Evolutionary conservation across 2,113 vertebrate species (phyloP).

Genomic region (Xiphorhynchus elegans): DNA sequence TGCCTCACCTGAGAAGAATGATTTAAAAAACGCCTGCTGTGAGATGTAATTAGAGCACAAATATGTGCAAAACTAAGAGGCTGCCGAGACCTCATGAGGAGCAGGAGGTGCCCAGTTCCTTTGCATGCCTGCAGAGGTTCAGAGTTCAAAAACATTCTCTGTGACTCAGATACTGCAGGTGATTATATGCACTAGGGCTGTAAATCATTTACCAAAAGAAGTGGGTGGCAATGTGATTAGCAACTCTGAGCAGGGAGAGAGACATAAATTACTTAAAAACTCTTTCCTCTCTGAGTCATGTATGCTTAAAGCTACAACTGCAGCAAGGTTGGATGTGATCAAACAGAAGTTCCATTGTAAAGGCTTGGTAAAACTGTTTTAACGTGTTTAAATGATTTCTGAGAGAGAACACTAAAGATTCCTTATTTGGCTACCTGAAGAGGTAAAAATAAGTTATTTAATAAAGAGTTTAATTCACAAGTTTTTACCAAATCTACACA

Average conservation of each 20-base stretch:
- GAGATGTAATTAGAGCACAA: not conserved
- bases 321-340: not conserved
- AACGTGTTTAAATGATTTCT: not conserved
- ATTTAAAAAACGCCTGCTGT: slow-evolving; percentile 20
- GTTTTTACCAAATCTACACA: not conserved
- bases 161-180: slow-evolving; percentile 29
- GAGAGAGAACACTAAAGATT: not conserved
- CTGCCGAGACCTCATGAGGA: not conserved
- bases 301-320: not conserved
- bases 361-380: not conserved
- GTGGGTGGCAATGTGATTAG: slow-evolving; percentile 39
- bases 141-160: not conserved
- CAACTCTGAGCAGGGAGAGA: not conserved
- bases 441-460: not conserved
- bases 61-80: not conserved
- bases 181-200: not conserved
- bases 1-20: slow-evolving; percentile 37
- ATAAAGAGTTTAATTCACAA: not conserved
- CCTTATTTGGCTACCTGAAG: not conserved
- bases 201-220: slow-evolving; percentile 48
- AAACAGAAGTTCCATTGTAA: slow-evolving; percentile 7
- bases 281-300: slow-evolving; percentile 3
- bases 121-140: not conserved
- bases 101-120: not conserved
- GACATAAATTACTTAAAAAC: slow-evolving; percentile 32